Conservation (phyloP, 2,113 vertebrate genomes). For the Atlantisia rogersi region DNA sequence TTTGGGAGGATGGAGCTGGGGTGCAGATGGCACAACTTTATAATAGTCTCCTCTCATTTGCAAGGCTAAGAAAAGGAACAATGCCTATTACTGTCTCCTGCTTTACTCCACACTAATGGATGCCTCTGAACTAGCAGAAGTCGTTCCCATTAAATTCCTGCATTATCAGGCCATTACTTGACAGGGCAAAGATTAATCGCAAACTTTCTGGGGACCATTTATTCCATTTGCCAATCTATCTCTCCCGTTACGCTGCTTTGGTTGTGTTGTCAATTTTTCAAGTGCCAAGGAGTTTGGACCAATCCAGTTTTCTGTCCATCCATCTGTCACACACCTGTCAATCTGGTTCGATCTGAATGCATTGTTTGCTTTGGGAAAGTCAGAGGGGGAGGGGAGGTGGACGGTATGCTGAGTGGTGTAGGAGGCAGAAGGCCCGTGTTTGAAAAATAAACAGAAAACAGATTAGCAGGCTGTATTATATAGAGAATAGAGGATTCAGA, state of each 20-base stretch:
- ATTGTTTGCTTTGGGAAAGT: slow-evolving; percentile 27
- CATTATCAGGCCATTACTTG: slow-evolving; percentile 72
- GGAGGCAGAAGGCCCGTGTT: background rate
- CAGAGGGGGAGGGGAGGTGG: slow-evolving; percentile 10
- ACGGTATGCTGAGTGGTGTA: background rate
- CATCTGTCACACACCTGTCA: slow-evolving; percentile 61
- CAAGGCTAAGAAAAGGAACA: slow-evolving; percentile 30
- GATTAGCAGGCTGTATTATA: background rate
- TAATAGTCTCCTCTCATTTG: slow-evolving; percentile 28
- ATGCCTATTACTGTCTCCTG: slow-evolving; percentile 13
- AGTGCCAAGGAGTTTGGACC: slow-evolving; percentile 62
- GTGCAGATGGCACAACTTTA: background rate
- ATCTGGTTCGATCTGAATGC: slow-evolving; percentile 44
- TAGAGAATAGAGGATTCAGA: background rate
- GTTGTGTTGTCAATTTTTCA: slow-evolving; percentile 71
- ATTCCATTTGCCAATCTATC: slow-evolving; percentile 72
- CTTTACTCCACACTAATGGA: slow-evolving; percentile 49
- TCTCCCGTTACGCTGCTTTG: slow-evolving; percentile 56
- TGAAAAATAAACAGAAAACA: slow-evolving; percentile 35
- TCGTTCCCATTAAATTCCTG: slow-evolving; percentile 55
- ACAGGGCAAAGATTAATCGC: slow-evolving; percentile 72
- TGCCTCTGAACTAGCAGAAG: slow-evolving; percentile 61
- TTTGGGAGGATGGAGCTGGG: background rate
- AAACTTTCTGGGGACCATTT: slow-evolving; percentile 66
- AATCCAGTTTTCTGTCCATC: slow-evolving; percentile 61